phyloP scores from a whole-genome alignment of 2,888 invertebrate species.

The Alviniconcha strummeri region DNA sequence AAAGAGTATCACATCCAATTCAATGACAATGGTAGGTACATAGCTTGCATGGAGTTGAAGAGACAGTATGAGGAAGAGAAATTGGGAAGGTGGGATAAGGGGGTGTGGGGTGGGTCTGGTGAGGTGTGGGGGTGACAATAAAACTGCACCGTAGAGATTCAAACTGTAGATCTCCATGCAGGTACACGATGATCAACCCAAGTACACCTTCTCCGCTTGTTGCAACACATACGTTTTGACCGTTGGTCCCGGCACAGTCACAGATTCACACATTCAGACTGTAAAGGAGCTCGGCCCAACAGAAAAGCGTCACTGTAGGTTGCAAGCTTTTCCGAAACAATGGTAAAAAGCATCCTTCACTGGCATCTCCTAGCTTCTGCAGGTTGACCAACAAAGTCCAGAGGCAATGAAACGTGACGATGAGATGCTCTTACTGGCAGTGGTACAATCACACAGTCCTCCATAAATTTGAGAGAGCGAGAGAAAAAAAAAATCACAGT shows the following conservation, averaged over 20 bases:
- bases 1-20: slow-evolving; percentile 14
- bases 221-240: background rate
- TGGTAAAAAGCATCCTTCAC: background rate
- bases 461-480: too few relatives aligned
- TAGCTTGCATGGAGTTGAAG: slow-evolving; percentile 15
- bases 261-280: background rate
- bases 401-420: too few relatives aligned
- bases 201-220: background rate
- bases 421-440: too few relatives aligned
- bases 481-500: too few relatives aligned
- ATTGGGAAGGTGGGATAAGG: background rate
- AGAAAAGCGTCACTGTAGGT: background rate
- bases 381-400: too few relatives aligned
- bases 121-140: background rate
- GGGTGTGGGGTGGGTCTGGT: too few relatives aligned
- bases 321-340: background rate
- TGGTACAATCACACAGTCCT: too few relatives aligned
- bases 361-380: background rate
- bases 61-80: background rate
- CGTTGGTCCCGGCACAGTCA: slow-evolving; percentile 2
- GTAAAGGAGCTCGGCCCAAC: background rate
- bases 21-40: slow-evolving; percentile 4
- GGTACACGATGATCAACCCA: too few relatives aligned
- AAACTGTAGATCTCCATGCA: background rate
- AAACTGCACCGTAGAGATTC: background rate